phyloP scores from a whole-genome alignment of 2,113 vertebrate genomes.

The Phaetusa simplex region DNA sequence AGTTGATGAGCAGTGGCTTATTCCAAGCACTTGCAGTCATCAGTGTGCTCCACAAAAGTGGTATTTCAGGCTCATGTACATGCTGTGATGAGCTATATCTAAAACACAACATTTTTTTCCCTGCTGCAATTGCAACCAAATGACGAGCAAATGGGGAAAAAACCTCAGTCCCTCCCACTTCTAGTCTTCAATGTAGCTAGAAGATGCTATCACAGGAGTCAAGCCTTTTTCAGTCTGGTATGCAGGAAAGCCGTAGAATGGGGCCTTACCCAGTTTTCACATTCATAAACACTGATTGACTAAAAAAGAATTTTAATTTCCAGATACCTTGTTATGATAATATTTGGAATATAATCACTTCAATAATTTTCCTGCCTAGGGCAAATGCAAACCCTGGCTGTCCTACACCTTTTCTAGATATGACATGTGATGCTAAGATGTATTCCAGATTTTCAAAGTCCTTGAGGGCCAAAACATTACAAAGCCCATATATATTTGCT shows the following conservation, averaged over 20 bases:
- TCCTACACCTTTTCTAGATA: constrained; percentile 50
- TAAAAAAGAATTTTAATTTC: constrained; percentile 60
- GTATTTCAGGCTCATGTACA: not conserved
- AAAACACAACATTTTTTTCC: not conserved
- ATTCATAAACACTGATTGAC: constrained; percentile 58
- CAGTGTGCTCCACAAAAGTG: not conserved
- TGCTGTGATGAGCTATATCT: not conserved
- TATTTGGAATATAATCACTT: constrained; percentile 59
- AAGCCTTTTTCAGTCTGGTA: not conserved
- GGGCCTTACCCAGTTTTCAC: constrained; percentile 24
- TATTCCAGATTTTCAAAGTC: constrained; percentile 50
- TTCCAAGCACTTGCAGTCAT: not conserved
- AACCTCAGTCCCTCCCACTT: not conserved
- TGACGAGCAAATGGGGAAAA: not conserved
- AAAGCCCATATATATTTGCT: not conserved
- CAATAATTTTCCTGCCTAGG: constrained; percentile 41
- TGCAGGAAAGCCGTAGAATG: constrained; percentile 24
- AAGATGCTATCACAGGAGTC: not conserved
- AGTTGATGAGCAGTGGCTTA: not conserved
- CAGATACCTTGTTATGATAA: constrained; percentile 59
- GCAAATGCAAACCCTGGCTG: constrained; percentile 48
- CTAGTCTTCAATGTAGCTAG: not conserved
- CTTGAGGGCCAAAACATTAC: not conserved
- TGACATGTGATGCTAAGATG: constrained; percentile 21
- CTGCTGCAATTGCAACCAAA: not conserved